Conservation (phyloP, 2,888 invertebrate genomes). For the Agrilus biguttatus region DNA sequence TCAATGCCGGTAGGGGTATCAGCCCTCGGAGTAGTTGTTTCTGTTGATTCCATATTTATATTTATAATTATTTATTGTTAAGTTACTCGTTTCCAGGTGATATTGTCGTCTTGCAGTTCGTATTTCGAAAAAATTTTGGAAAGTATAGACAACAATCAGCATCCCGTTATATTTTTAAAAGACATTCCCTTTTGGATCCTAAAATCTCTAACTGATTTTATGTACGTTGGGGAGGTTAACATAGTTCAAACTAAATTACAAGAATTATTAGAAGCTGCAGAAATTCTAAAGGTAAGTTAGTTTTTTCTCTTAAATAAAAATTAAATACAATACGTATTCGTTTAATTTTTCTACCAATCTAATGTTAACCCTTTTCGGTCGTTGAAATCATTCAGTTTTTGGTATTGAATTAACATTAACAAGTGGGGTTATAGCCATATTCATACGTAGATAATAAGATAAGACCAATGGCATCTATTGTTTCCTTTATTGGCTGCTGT, state of each 20-base stretch:
- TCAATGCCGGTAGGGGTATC: too few species aligned
- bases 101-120: slow-evolving; percentile 36
- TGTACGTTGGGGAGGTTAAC: slow-evolving; percentile 38
- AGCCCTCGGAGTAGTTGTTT: too few species aligned
- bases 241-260: slow-evolving; percentile 33
- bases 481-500: not conserved
- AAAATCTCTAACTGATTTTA: slow-evolving; percentile 36
- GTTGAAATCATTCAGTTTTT: too few species aligned
- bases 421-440: too few species aligned
- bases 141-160: slow-evolving; percentile 30
- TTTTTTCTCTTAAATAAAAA: too few species aligned
- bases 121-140: slow-evolving; percentile 36
- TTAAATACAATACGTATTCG: too few species aligned
- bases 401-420: too few species aligned
- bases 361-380: too few species aligned
- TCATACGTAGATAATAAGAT: too few species aligned
- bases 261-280: slow-evolving; percentile 33
- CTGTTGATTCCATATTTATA: too few species aligned
- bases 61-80: not conserved
- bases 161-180: slow-evolving; percentile 35
- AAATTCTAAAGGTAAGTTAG: slow-evolving; percentile 27
- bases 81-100: slow-evolving; percentile 26
- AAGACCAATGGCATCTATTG: not conserved
- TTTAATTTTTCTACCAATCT: too few species aligned
- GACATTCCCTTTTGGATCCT: slow-evolving; percentile 36